Base-by-base conservation (phyloP, 2,797 vertebrate species). In the Chrosomus eos region DNA sequence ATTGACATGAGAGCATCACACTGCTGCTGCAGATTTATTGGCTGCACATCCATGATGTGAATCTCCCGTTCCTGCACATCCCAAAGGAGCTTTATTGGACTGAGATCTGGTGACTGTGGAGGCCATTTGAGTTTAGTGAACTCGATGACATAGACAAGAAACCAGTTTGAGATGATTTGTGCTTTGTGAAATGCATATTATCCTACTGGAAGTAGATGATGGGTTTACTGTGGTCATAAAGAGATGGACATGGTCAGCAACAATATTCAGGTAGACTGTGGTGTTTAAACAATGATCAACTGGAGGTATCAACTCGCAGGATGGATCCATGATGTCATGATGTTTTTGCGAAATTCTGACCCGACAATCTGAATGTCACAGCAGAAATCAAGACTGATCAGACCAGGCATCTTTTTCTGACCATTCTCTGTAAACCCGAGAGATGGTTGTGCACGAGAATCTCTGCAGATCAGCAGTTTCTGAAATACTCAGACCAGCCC, bases 1-100 rank as follows among this genome's bases (percentile, higher is more conserved):
- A 16, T 28, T 28, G 26, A 28, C 26, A 62, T 28, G n/a, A 28
- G 2, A 14, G 26, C 13, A 28, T 62, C 14, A 16, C 14, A 62
- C 85, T 87, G 87, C 89, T 91, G 85, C 75, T 87, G 88, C 85
- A 91, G 89, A 91, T 92, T 93, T 92, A 81, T 92, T 72, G 40
- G 90, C 87, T 92, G 89, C 86, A 91, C 88, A 91, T 93, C 87
- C 60, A 89, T 89, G 74, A 91, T 91, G 88, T 0, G 1, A 91
- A 84, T 90, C 84, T 93, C 84, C 74, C 28, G 2, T 91, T 91
- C 87, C 86, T 90, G 43, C 85, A 89, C 83, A 88, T 87, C 82
- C 64, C 77, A 88, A 86, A 86, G n/a, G 18, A 87, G 80, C 68
- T 87, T 68, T 86, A 71, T 5, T 48, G 84, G 80, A 88, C 83